phyloP scores from a whole-genome alignment of 2,797 vertebrate genomes.

The Eulemur albifrons region DNA sequence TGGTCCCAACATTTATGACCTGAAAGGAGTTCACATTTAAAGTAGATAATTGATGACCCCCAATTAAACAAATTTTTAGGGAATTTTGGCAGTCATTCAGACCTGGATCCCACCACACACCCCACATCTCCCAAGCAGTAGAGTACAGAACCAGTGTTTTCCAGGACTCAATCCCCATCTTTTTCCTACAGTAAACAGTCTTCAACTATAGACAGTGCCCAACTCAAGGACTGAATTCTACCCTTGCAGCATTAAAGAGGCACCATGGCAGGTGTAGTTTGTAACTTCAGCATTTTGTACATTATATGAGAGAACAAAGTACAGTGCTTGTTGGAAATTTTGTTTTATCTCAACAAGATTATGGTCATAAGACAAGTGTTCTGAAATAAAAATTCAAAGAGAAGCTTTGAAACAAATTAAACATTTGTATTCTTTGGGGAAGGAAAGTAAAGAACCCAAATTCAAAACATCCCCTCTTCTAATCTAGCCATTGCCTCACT shows the following conservation, averaged over 20 bases:
- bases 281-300: neutral
- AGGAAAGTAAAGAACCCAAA: neutral
- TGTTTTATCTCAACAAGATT: neutral
- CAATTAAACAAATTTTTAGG: conserved; percentile 15
- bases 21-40: conserved; percentile 33
- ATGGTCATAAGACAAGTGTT: neutral
- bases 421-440: neutral
- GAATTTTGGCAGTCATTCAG: neutral
- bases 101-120: neutral
- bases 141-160: neutral
- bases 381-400: neutral
- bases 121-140: neutral
- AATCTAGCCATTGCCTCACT: neutral
- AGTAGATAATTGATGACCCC: neutral
- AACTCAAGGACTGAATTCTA: neutral
- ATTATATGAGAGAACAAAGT: neutral
- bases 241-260: neutral
- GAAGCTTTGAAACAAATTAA: neutral
- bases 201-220: neutral
- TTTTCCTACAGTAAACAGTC: neutral
- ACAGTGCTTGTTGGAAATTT: neutral
- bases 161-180: neutral
- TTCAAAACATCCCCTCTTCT: neutral
- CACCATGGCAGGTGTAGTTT: neutral
- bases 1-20: neutral